Base-by-base conservation (phyloP, 2,888 invertebrate species). In the Tuberolachnus salignus region DNA sequence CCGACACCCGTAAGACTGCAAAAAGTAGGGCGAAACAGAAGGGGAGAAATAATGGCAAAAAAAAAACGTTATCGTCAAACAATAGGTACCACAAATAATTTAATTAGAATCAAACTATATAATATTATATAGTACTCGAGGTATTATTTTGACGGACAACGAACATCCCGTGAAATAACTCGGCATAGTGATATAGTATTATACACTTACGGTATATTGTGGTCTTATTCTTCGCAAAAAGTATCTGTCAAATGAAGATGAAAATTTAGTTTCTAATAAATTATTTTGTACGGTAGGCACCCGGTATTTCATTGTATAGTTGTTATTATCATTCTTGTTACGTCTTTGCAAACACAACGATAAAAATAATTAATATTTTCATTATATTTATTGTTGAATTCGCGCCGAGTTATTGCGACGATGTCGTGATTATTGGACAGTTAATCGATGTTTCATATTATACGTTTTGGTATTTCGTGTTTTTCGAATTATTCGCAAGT, bases 1-100 rank as follows among this genome's bases (percentile, higher is more conserved):
- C 23, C n/a, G 53, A 6, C 1, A 9, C 19, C 9, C 1, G 13
- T 21, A 21, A 11, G 11, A 8, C 21, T 0, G n/a, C 19, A 51
- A 72, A n/a, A 73, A 74, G 73, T 74, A 74, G 73, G 44, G n/a
- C 53, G 44, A 74, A 55, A 44, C 16, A 42, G n/a, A 21, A 34
- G 34, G 34, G 6, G 6, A 6, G 34, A 34, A 34, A 34, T 3
- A 34, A 34, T 3, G 34, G 34, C n/a, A n/a, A 34, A 34, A 42
- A 53, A 23, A 42, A 64, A 44, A 63, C 26, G 26, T 19, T 51
- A 70, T 42, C 53, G 16, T 11, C 11, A 13, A 59, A 73, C 64
- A 64, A 64, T 42, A 13, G 44, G 34, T 13, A 42, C 16, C n/a
- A n/a, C 21, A 64, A n/a, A 74, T 64, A 42, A 74, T 64, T 74